Base-by-base conservation (phyloP, 1,140 invertebrate genomes). In the Aphaenogaster ashmeadi region DNA sequence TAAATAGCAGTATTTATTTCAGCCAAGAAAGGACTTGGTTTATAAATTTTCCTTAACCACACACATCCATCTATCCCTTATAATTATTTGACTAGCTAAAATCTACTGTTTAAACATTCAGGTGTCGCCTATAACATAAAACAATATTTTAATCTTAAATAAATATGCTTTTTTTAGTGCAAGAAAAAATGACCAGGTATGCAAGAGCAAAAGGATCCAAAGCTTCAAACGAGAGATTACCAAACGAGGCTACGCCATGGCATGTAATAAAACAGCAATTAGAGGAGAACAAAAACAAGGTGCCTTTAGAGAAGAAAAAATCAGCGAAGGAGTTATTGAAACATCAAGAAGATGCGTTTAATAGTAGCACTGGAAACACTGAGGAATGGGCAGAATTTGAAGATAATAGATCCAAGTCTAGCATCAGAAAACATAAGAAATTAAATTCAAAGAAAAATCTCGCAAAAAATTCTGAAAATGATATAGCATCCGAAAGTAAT, bases 151-250 rank as follows among this genome's bases (percentile, higher is more conserved):
- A 60, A 47, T 47, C 9, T 21, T 38, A 60, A 83, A 58, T 50
- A 27, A 27, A 27, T 11, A 47, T 50, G 0, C 21, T 27, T 27
- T 62, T 38, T 74, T 52, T 15, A n/a, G 36, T 4, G 33, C 27
- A 62, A 67, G 18, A 15, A 69, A 90, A 78, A n/a, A 98, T 98
- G 97, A 97, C 97, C 27, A 95, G 97, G 88, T 98, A 97, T 96
- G 97, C 97, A 71, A 95, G 97, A 94, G 96, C 97, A 0, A 97
- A 96, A 93, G 97, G 97, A 33, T 97, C 97, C 0, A 98, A 98
- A 94, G 95, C 97, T 1, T 97, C 97, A 11, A 98, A 98, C 92
- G 96, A 97, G 92, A 96, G 96, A 90, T 87, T 96, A 36, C 96
- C 97, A 1, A 96, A 97, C 94, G 96, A 97, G 81, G 95, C 97